phyloP scores from a whole-genome alignment of 2,797 vertebrate genomes.

The Schizopygopsis pylzovi region DNA sequence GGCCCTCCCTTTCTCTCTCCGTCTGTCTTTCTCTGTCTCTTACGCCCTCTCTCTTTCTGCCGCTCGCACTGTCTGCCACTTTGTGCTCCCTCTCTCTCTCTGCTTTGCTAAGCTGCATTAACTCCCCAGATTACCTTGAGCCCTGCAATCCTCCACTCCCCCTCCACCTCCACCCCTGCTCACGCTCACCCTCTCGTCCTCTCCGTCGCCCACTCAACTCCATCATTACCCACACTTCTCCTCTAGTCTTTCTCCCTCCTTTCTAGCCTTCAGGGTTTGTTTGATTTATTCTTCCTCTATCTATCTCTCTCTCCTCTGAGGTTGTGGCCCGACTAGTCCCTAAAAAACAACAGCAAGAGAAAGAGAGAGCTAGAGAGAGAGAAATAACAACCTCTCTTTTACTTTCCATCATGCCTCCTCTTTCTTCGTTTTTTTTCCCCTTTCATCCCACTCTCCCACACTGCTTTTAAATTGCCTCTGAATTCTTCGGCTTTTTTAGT shows the following conservation, averaged over 20 bases:
- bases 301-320: conserved; percentile 75
- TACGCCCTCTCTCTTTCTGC: conserved; percentile 66
- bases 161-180: conserved; percentile 69
- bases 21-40: conserved; percentile 68
- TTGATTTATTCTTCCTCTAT: conserved; percentile 68
- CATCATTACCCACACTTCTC: conserved; percentile 49
- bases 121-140: conserved; percentile 84
- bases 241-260: conserved; percentile 62
- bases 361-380: conserved; percentile 59
- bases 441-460: conserved; percentile 85
- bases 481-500: conserved; percentile 87
- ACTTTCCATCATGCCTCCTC: conserved; percentile 81
- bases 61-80: conserved; percentile 46
- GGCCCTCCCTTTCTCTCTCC: conserved; percentile 61
- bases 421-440: conserved; percentile 77
- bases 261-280: conserved; percentile 66
- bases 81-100: conserved; percentile 52
- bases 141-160: conserved; percentile 76
- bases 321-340: conserved; percentile 82
- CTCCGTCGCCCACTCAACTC: conserved; percentile 70
- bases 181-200: conserved; percentile 72
- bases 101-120: conserved; percentile 84
- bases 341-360: conserved; percentile 80
- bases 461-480: conserved; percentile 87
- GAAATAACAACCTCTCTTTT: conserved; percentile 82